Evolutionary conservation across 2,113 vertebrate genomes (phyloP), one percentile per base, ranked within the genome.

Genomic region (Chionis minor): DNA sequence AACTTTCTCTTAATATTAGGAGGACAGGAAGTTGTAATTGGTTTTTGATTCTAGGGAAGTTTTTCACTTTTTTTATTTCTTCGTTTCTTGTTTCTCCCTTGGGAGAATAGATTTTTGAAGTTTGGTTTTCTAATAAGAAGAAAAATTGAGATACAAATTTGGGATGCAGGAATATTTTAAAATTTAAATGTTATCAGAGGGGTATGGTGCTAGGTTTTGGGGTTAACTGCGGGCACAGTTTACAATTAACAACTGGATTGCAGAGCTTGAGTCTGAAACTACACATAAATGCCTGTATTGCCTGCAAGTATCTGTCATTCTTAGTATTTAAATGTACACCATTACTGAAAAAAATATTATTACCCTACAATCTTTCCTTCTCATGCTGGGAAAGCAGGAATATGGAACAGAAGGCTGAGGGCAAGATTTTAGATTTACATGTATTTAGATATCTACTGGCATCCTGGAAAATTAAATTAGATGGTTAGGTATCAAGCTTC

Each of bases 1-100:
- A 80, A 73, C 10, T 84, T 96, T 90, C 40, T 89, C 45, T 66
- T 72, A 66, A 45, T 14, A 8, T 84, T 77, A 71, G 38, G 71
- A 88, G 15, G 21, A 51, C 20, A 51, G 28, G 67, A 88, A 35
- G 44, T 54, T 94, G 79, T 51, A 66, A 54, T 7, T 52, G 22
- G 2, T 9, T 85, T 89, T 73, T 74, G 58, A 59, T 86, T 47
- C 32, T 44, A 55, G 9, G 4, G 5, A 83, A 52, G 8, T 26
- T 93, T 79, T 77, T 38, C 18, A 30, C 6, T 0, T 6, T 38
- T 44, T 67, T 38, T 30, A n/a, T 9, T 32, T n/a, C 5, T n/a
- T 75, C 33, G 12, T 1, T 10, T 30, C 52, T 81, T n/a, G 9
- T 65, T 62, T 67, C 52, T 42, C 5, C 3, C 4, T 19, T 82